These are phyloP conservation scores for Cyclopterus lumpus DNA, from an alignment of 2,797 vertebrate genomes.

Conservation along the genomic window DNA sequence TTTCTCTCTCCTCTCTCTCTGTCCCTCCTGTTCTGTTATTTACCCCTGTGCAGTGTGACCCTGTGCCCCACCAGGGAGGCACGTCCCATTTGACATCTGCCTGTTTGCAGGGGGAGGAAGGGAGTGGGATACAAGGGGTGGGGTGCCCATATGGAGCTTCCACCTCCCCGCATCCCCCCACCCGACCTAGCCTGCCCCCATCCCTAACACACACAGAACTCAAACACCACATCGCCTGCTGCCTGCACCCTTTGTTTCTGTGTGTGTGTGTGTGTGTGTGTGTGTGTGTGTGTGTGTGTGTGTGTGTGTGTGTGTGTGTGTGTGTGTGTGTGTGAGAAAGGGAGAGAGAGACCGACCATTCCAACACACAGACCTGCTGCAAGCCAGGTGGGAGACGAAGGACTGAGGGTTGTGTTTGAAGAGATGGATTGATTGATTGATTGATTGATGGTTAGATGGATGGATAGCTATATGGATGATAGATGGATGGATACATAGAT, in stretches of 20 bases:
- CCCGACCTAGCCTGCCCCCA: slow-evolving; percentile 22
- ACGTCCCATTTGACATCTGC: slow-evolving; percentile 87
- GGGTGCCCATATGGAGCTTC: slow-evolving; percentile 81
- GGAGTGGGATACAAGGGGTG: slow-evolving; percentile 31
- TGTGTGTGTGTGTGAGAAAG: slow-evolving; percentile 22
- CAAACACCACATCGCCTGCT: slow-evolving; percentile 67
- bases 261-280: slow-evolving; percentile 32
- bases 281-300: slow-evolving; percentile 32
- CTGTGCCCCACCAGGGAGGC: slow-evolving; percentile 77
- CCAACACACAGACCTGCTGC: slow-evolving; percentile 48
- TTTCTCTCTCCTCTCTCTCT: slow-evolving; percentile 35
- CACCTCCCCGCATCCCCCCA: slow-evolving; percentile 11
- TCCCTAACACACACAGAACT: slow-evolving; percentile 32
- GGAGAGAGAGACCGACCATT: slow-evolving; percentile 39
- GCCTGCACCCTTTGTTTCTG: slow-evolving; percentile 70
- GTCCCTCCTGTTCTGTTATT: slow-evolving; percentile 81
- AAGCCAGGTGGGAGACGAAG: neutral
- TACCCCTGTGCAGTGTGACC: slow-evolving; percentile 81
- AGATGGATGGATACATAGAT: neutral
- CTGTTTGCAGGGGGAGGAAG: slow-evolving; percentile 72
- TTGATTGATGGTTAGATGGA: neutral
- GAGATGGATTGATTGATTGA: neutral
- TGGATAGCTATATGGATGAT: neutral
- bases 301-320: slow-evolving; percentile 42
- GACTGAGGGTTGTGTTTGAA: neutral